A percentile compares a stretch with the other conserved stretches of the same genome.
These are phyloP conservation scores for Numida meleagris DNA, from an alignment of 2,113 vertebrate genomes.

Conservation along the genomic window DNA sequence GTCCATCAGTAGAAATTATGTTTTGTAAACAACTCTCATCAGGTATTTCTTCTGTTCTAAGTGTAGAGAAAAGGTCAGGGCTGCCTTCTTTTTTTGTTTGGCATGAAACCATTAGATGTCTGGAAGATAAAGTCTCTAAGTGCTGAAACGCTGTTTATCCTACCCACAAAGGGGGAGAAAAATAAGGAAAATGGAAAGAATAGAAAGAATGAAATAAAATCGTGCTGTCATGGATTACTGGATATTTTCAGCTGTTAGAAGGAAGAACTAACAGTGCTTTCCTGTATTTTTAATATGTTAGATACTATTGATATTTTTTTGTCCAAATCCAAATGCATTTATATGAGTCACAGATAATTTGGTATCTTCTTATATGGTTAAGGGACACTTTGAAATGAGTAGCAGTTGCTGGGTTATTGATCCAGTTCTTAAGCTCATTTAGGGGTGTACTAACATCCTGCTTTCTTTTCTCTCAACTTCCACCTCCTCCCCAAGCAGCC, in stretches of 20 bases:
- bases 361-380: not conserved
- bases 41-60: constrained; percentile 43
- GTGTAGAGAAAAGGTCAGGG: constrained; percentile 37
- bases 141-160: constrained; percentile 42
- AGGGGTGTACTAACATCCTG: not conserved
- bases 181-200: not conserved
- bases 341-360: not conserved
- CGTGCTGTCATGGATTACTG: not conserved
- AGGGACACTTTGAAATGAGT: constrained; percentile 1
- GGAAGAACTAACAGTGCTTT: not conserved
- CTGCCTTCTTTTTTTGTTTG: not conserved
- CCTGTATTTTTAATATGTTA: not conserved
- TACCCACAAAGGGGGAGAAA: constrained; percentile 32
- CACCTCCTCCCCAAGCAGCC: not conserved
- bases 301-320: not conserved
- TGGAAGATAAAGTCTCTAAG: constrained; percentile 38
- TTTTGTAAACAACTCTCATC: not conserved
- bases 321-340: constrained; percentile 21
- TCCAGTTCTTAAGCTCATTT: not conserved
- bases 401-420: not conserved
- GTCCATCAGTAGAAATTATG: not conserved
- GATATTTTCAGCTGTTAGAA: not conserved
- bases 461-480: not conserved
- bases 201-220: not conserved
- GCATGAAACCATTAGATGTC: constrained; percentile 27